Evolutionary conservation across 2,797 vertebrate genomes (phyloP).

Genomic region (Bryconaethiops microstoma): DNA sequence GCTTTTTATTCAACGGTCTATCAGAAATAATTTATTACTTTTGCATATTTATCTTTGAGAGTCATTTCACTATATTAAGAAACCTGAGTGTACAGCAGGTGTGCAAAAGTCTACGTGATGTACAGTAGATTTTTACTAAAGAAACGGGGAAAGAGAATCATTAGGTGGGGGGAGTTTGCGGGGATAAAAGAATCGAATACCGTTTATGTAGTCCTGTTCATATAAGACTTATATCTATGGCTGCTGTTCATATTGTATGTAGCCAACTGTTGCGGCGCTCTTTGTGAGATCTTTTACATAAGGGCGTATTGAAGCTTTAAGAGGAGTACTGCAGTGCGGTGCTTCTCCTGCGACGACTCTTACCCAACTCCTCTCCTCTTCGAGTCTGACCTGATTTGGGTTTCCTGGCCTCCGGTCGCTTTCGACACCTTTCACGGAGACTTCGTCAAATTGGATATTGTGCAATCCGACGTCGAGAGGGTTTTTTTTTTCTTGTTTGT

Average conservation of each 20-base stretch:
- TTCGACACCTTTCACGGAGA: slow-evolving; percentile 21
- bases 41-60: slow-evolving; percentile 38
- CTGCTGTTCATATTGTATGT: slow-evolving; percentile 21
- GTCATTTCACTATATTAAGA: slow-evolving; percentile 5
- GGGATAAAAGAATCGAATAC: slow-evolving; percentile 3
- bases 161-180: background rate
- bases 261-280: slow-evolving; percentile 29
- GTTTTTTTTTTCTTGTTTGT: background rate
- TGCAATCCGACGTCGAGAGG: slow-evolving; percentile 34
- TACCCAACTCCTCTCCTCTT: slow-evolving; percentile 10
- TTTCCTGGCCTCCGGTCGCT: slow-evolving; percentile 15
- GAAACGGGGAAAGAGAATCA: background rate
- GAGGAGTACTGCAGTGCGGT: slow-evolving; percentile 46
- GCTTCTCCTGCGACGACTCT: slow-evolving; percentile 39
- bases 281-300: slow-evolving; percentile 38
- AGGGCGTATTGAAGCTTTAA: slow-evolving; percentile 52
- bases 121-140: slow-evolving; percentile 9
- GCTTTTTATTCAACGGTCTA: slow-evolving; percentile 34
- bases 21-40: slow-evolving; percentile 55
- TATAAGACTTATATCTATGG: slow-evolving; percentile 22
- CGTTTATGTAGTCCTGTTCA: slow-evolving; percentile 35
- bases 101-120: slow-evolving; percentile 3
- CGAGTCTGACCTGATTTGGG: slow-evolving; percentile 26
- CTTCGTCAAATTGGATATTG: slow-evolving; percentile 35
- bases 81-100: slow-evolving; percentile 1